Conservation (phyloP, 2,113 vertebrate species). For the Scopus umbretta region DNA sequence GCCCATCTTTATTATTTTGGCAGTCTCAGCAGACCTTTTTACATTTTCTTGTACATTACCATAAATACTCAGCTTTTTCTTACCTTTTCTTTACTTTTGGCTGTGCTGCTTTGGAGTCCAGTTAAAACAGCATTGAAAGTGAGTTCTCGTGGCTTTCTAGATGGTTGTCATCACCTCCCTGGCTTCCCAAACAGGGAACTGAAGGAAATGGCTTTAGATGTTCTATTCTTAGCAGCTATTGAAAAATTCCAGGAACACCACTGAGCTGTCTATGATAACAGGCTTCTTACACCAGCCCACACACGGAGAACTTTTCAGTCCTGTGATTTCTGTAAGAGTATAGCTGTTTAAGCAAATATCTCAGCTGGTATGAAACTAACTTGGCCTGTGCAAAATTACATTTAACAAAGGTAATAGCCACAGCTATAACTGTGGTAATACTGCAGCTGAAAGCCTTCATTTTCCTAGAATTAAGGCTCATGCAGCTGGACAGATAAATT, state of each 20-base stretch:
- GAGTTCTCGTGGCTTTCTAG: not conserved
- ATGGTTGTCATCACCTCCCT: not conserved
- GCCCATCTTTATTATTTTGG: not conserved
- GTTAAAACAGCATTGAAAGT: not conserved
- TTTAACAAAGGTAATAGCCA: not conserved
- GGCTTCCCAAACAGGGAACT: not conserved
- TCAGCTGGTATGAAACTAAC: not conserved
- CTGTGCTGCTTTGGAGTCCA: not conserved
- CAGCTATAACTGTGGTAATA: not conserved
- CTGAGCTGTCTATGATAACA: conserved; percentile 4
- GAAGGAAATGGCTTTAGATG: conserved; percentile 13
- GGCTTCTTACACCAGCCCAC: conserved; percentile 8
- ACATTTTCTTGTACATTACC: not conserved
- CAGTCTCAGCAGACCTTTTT: not conserved
- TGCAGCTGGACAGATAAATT: not conserved
- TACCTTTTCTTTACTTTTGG: not conserved
- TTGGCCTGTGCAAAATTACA: not conserved
- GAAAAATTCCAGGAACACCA: conserved; percentile 11
- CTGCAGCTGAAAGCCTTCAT: not conserved
- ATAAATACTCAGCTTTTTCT: not conserved
- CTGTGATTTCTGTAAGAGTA: not conserved
- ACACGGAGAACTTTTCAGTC: not conserved
- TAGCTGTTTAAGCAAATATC: not conserved
- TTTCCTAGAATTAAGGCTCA: not conserved
- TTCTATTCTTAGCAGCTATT: conserved; percentile 33